A percentile compares a stretch with the other conserved stretches of the same genome.
Evolutionary conservation across 2,888 invertebrate species (phyloP).

Genomic region (Lapara coniferarum): DNA sequence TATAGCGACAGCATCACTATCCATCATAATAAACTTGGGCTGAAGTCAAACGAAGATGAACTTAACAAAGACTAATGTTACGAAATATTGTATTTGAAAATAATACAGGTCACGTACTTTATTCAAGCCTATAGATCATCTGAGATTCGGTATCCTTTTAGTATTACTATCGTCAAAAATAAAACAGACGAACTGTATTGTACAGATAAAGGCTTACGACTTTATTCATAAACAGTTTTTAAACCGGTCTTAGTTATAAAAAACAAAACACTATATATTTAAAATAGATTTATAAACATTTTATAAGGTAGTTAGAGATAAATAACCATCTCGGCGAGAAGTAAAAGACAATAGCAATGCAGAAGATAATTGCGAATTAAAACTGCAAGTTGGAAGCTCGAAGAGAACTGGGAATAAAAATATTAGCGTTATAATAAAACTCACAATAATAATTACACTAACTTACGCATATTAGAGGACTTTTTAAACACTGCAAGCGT

Average conservation of each 20-base stretch:
- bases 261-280: too few species aligned
- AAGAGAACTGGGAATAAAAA: background rate
- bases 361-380: background rate
- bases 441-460: constrained; percentile 21
- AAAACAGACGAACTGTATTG: too few species aligned
- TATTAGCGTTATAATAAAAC: constrained; percentile 10
- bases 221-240: too few species aligned
- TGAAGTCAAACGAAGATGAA: background rate
- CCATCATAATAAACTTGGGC: constrained; percentile 2
- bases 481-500: constrained; percentile 20
- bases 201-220: background rate
- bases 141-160: background rate
- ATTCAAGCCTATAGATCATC: background rate
- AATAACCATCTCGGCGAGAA: background rate
- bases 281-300: too few species aligned
- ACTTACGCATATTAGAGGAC: constrained; percentile 15
- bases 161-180: background rate
- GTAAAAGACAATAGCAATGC: background rate
- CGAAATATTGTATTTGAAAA: constrained; percentile 6
- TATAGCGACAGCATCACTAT: background rate
- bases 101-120: background rate
- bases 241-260: too few species aligned
- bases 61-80: constrained; percentile 18
- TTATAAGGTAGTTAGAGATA: background rate
- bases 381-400: background rate